Conservation (phyloP, 2,113 vertebrate species). For the Pedetes capensis region DNA sequence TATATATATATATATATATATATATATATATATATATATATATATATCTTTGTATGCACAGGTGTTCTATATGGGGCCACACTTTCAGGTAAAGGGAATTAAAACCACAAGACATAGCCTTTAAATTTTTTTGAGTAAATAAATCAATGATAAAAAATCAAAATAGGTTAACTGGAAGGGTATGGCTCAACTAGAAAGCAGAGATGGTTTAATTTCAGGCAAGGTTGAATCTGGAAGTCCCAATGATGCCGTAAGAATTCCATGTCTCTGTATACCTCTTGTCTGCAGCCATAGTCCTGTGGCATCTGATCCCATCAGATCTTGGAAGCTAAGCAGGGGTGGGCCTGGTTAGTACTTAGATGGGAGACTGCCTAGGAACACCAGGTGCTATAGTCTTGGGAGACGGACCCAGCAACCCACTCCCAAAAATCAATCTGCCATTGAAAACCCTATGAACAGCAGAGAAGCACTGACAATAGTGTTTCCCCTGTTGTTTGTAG, state of each 20-base stretch:
- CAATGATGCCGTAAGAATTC: background rate
- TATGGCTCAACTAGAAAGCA: constrained; percentile 12
- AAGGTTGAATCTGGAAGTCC: background rate
- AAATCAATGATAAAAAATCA: background rate
- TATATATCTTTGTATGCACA: background rate
- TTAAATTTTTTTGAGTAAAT: constrained; percentile 19
- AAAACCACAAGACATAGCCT: background rate
- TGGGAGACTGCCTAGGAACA: no score
- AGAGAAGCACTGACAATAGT: no score
- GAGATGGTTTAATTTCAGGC: background rate
- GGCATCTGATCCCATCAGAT: no score
- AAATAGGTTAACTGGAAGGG: background rate
- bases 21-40: background rate
- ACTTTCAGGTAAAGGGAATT: background rate
- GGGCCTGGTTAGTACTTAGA: no score
- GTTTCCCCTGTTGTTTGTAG: no score
- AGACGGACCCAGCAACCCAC: no score
- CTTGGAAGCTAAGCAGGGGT: no score
- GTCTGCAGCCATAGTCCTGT: no score
- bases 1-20: background rate
- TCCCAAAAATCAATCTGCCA: no score
- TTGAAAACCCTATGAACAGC: no score
- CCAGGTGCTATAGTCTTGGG: no score
- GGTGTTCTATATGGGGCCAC: background rate
- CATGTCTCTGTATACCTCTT: background rate